phyloP scores from a whole-genome alignment of 2,797 vertebrate genomes.

The Cygnus olor region DNA sequence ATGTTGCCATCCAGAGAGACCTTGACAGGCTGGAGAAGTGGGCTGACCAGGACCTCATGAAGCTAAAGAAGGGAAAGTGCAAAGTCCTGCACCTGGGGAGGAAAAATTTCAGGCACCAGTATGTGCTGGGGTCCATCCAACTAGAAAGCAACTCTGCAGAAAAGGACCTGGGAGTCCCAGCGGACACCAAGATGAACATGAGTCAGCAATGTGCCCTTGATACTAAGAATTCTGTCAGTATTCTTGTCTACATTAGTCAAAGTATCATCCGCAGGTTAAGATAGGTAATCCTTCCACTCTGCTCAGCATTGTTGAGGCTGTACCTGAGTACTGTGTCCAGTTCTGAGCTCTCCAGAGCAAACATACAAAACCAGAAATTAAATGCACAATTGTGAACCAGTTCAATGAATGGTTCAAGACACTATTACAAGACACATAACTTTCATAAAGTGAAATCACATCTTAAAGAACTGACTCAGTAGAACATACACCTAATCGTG shows the following conservation, averaged over 20 bases:
- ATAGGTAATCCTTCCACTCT: background rate
- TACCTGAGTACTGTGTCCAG: background rate
- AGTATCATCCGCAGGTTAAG: background rate
- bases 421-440: background rate
- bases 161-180: background rate
- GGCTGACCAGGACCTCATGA: background rate
- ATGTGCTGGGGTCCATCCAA: background rate
- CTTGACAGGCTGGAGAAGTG: background rate
- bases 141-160: background rate
- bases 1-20: background rate
- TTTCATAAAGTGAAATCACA: conserved; percentile 14
- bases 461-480: conserved; percentile 3
- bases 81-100: background rate
- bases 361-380: background rate
- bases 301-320: background rate
- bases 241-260: background rate
- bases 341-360: background rate
- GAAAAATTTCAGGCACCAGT: background rate
- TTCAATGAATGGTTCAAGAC: background rate
- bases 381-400: background rate
- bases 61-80: background rate
- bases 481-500: conserved; percentile 1
- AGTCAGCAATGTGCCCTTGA: no score
- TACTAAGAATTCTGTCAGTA: background rate
- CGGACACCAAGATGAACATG: background rate